Evolutionary conservation across 2,113 vertebrate genomes (phyloP).

Genomic region (Regulus satrapa): DNA sequence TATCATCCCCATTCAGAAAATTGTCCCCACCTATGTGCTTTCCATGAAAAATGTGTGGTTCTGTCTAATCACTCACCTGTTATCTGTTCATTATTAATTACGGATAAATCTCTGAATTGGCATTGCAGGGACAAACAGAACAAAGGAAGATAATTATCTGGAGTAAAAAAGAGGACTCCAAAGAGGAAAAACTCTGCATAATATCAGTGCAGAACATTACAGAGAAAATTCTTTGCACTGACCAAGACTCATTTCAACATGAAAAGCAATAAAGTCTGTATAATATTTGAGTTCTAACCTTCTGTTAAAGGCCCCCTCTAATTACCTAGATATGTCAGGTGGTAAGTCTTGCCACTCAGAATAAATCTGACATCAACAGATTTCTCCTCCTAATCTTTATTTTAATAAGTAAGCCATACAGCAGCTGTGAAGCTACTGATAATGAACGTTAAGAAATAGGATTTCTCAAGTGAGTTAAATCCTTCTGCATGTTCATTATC

Average conservation of each 20-base stretch:
- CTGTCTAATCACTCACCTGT: neutral
- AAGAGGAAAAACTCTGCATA: neutral
- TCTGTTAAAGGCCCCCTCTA: neutral
- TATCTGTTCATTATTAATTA: neutral
- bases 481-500: conserved; percentile 31
- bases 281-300: conserved; percentile 4
- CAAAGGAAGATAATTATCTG: neutral
- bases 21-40: neutral
- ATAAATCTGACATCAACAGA: conserved; percentile 47
- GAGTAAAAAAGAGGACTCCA: neutral
- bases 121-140: neutral
- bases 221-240: neutral
- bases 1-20: neutral
- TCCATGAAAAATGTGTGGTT: neutral
- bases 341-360: neutral
- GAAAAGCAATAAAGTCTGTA: neutral
- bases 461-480: conserved; percentile 58
- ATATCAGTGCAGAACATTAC: neutral
- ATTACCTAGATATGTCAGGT: conserved; percentile 18
- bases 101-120: neutral
- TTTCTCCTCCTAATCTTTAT: conserved; percentile 38
- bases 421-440: conserved; percentile 50
- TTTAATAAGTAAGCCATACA: conserved; percentile 39
- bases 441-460: conserved; percentile 50
- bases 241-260: neutral